Evolutionary conservation across 2,888 invertebrate genomes (phyloP).

Genomic region (Phorcus lineatus): DNA sequence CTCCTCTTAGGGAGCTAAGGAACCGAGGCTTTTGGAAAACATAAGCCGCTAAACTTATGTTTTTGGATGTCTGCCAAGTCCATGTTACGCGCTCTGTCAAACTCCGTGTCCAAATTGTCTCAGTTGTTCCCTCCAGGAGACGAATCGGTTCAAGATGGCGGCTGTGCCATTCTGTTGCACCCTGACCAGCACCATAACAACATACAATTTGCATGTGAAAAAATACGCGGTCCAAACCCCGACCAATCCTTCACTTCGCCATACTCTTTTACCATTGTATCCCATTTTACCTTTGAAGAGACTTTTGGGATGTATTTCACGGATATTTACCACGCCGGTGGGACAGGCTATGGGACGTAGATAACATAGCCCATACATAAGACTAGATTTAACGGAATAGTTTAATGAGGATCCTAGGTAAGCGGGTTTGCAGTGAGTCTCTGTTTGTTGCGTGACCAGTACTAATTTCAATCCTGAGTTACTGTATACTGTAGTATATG

Average conservation of each 20-base stretch:
- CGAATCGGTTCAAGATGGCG: slow-evolving; percentile 14
- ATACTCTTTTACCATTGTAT: background rate
- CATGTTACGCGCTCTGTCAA: slow-evolving; percentile 14
- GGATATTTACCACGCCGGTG: background rate
- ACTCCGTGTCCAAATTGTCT: slow-evolving; percentile 16
- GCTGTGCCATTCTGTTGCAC: background rate
- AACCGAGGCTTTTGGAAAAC: background rate
- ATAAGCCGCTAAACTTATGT: slow-evolving; percentile 6
- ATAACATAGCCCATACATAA: no score
- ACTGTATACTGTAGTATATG: background rate
- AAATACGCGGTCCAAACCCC: background rate
- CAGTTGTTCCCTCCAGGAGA: background rate
- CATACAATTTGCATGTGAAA: slow-evolving; percentile 13
- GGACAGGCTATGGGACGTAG: no score
- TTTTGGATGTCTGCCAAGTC: slow-evolving; percentile 16
- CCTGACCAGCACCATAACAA: background rate
- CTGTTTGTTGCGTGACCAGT: slow-evolving; percentile 12
- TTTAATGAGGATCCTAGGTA: background rate
- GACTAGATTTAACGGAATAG: background rate
- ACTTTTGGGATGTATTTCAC: background rate
- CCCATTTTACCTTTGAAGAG: background rate
- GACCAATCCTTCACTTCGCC: background rate
- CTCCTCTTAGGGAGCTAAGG: background rate
- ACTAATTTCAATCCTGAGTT: background rate
- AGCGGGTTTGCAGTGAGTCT: slow-evolving; percentile 8